Evolutionary conservation across 2,113 vertebrate genomes (phyloP), one percentile per base, ranked within the genome.

Genomic region (zebrafish (Danio rerio)): DNA sequence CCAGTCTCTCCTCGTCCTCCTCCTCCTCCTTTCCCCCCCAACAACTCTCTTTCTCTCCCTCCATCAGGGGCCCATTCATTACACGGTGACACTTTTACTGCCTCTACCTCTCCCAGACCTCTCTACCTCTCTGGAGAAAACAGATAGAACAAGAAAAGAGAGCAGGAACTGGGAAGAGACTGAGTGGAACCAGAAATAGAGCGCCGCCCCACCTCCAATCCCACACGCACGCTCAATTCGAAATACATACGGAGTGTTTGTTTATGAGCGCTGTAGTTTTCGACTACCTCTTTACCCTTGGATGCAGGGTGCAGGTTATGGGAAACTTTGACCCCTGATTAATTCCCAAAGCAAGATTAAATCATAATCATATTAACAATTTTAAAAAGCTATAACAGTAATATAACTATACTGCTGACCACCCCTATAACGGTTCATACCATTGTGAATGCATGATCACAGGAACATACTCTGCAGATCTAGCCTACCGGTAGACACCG

Each of bases 61-160:
- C 87, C 65, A 79, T 90, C 92, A 88, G 87, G 65, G 75, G 89
- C 87, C 83, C 88, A 86, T 93, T 91, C 90, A 91, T 93, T 92
- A 93, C 86, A 84, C 86, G 83, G 90, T 94, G 95, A 94, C 92
- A 92, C 83, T 92, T 94, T 92, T 91, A 94, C 84, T 89, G 88
- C 92, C 31, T 78, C 81, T 82, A 62, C 63, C 59, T 21, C 69
- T n/a, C 85, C 66, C 83, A 78, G 47, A 59, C 83, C 81, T n/a
- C 78, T 55, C 74, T 56, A 47, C 58, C 59, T 82, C 68, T 81
- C 86, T 76, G 73, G 73, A 83, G 73, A 52, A 55, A 83, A 59
- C 61, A 52, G n/a, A 71, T 18, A 61, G 74, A 70, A 74, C 80
- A 81, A 78, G 72, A 31, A 68, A 81, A 53, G n/a, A 55, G 50